These are phyloP conservation scores for Ancistrus triradiatus DNA, from an alignment of 2,113 vertebrate genomes.

Conservation along the genomic window DNA sequence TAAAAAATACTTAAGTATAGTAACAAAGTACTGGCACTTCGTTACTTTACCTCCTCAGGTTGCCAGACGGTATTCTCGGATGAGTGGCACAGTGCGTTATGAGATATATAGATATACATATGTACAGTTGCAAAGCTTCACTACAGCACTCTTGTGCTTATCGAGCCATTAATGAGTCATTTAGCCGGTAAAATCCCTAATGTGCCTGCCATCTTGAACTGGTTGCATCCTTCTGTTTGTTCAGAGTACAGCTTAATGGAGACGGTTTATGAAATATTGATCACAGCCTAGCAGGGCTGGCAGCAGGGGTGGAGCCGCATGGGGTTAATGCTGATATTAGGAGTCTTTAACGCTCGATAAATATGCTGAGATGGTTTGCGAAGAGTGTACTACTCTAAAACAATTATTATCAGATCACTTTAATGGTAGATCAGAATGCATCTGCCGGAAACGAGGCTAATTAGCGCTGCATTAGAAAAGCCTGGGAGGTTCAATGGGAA, in stretches of 20 bases:
- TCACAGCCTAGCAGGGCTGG: constrained; percentile 51
- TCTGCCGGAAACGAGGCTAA: background rate
- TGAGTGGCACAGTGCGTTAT: no score
- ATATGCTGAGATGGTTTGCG: constrained; percentile 48
- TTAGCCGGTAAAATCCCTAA: constrained; percentile 51
- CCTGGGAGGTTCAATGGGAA: no score
- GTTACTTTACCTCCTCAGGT: no score
- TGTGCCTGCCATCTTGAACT: constrained; percentile 40
- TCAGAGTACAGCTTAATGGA: constrained; percentile 60
- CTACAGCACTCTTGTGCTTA: constrained; percentile 18
- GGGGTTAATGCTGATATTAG: constrained; percentile 56
- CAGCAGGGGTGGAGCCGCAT: constrained; percentile 47
- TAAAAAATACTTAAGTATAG: no score
- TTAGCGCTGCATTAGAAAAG: no score
- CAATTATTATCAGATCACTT: background rate
- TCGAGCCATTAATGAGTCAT: constrained; percentile 52
- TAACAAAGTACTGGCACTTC: no score
- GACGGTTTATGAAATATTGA: constrained; percentile 71
- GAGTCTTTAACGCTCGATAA: constrained; percentile 57
- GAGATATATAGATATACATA: no score
- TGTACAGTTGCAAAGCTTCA: background rate
- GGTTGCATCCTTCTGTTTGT: constrained; percentile 50
- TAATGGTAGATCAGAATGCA: background rate
- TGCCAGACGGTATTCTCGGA: no score
- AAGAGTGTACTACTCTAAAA: constrained; percentile 28